Base-by-base conservation (phyloP, 2,888 invertebrate species). In the Netelia virgata region DNA sequence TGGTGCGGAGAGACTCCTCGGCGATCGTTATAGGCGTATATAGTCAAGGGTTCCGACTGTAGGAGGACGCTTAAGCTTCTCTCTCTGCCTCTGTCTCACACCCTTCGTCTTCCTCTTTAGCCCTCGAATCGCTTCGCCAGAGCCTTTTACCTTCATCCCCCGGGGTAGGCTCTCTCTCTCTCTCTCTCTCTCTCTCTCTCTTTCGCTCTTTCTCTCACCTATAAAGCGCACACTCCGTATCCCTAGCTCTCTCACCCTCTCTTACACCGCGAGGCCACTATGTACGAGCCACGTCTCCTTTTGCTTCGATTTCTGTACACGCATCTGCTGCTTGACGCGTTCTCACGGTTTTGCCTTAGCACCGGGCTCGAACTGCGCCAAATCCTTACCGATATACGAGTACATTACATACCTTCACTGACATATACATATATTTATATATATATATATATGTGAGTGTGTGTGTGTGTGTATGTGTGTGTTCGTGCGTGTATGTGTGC, bases 321-420 rank as follows among this genome's bases (percentile, higher is more conserved):
- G 88, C 89, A 89, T 89, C 89, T 89, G 89, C 87, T 66, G 69
- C 84, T 66, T 55, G 75, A 85, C 86, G 86, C 82, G 87, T 89
- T 89, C 89, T 89, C 89, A 89, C 89, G 89, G 86, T 85, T 69
- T 87, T 50, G 83, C 86, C 85, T 88, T 86, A 75, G 83, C 84
- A 82, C 83, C 82, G 80, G 86, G 79, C 82, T 64, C 57, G n/a
- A 18, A 16, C 68, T 20, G 55, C 36, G 68, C 72, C 77, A 79
- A 83, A 83, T 70, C 79, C 66, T 74, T 75, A 79, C 57, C 69
- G 14, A 14, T 18, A 36, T 59, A 43, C 79, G 41, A 63, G 70
- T 79, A 78, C 77, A 63, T 61, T 69, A 47, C 61, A 50, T 59
- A 47, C 66, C 5, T 28, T 36, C 74, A 28, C 57, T 18, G 1